These are phyloP conservation scores for Coptodon bakossiorum DNA, from an alignment of 2,113 vertebrate species.

Conservation along the genomic window DNA sequence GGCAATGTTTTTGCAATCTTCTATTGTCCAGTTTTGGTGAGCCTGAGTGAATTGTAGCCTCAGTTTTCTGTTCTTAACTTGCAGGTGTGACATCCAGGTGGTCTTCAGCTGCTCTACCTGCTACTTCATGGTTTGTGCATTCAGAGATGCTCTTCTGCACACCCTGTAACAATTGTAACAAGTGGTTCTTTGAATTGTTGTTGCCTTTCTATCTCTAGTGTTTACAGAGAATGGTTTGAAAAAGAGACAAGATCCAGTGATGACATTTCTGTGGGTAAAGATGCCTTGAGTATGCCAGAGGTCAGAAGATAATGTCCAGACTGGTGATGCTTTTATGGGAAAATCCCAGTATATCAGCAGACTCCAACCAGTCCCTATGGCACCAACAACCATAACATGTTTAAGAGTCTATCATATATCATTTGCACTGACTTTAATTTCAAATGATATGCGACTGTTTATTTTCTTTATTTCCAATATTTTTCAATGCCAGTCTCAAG, in stretches of 20 bases:
- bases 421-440: background rate
- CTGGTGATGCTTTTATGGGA: background rate
- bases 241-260: background rate
- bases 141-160: background rate
- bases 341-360: background rate
- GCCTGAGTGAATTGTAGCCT: background rate
- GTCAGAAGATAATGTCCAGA: background rate
- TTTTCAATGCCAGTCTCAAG: background rate
- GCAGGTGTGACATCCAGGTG: background rate
- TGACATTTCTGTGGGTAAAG: background rate
- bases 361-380: background rate
- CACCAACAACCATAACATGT: background rate
- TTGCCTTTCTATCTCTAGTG: background rate
- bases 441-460: background rate
- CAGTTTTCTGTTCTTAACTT: background rate
- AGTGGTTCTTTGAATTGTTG: background rate
- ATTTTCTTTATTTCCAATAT: background rate
- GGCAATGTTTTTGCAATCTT: background rate
- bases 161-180: background rate
- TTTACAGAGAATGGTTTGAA: background rate
- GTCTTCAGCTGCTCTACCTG: background rate
- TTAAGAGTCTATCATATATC: background rate
- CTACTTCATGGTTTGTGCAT: background rate
- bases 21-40: background rate
- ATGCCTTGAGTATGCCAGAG: background rate